Evolutionary conservation across 2,888 invertebrate species (phyloP), one percentile per base, ranked within the genome.

Genomic region (Rotaria sp.): DNA sequence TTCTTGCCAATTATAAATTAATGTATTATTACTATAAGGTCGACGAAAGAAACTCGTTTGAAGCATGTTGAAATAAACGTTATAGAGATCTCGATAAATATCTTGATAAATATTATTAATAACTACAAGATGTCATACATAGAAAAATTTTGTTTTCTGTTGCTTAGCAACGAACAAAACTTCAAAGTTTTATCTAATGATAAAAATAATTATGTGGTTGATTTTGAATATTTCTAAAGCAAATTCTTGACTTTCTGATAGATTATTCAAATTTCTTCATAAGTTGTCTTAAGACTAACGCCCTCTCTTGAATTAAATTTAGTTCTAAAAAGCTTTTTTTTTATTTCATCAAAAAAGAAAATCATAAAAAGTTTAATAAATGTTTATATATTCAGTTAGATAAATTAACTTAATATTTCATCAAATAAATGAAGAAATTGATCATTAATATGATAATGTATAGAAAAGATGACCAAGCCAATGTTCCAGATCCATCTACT

Each of bases 1-100:
- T 86, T 90, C 90, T 84, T 89, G 89, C 90, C 90, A 90, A 88
- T 91, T 91, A 84, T 90, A 90, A 50, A 90, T 88, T 75, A 90
- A 88, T 5, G 89, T 89, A 18, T 87, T 88, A 50, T 89, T 89
- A 30, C 87, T 84, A 87, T 89, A 90, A 4, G 88, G 80, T 13
- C 45, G 80, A 15, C 80, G 45, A 26, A 41, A 2, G 24, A 41
- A 38, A 24, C 45, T 35, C 15, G 45, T 21, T n/a, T 24, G 45
- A 26, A 80, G 5, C 80, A 80, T 80, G 26, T 41, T 80, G 11
- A 11, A 24, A 80, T 26, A n/a, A 80, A 45, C 13, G 45, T 80
- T 80, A 67, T 67, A 21, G 67, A 67, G 30, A 59, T 45, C 45
- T 5, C 11, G 7, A 45, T 8, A 45, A 8, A 45, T 45, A n/a